These are phyloP conservation scores for Ctenodactylus gundi DNA, from an alignment of 2,113 vertebrate species.

Conservation along the genomic window DNA sequence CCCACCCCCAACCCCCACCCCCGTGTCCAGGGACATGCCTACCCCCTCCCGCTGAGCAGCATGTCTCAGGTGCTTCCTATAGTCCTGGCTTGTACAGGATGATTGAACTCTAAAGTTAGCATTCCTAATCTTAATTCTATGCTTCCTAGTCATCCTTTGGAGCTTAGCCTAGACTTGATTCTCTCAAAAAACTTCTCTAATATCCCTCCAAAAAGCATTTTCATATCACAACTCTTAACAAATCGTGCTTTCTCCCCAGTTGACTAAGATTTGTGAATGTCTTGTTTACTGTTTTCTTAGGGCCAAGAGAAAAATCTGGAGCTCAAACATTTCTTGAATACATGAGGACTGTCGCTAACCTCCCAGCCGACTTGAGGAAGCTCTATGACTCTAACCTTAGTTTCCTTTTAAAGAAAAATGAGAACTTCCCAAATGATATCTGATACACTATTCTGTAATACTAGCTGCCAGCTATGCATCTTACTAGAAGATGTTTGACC, in stretches of 20 bases:
- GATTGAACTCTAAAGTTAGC: neutral
- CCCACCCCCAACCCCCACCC: too few species aligned
- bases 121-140: neutral
- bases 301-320: neutral
- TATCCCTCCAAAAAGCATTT: neutral
- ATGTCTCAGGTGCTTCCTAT: neutral
- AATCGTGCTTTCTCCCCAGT: neutral
- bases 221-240: neutral
- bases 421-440: neutral
- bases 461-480: neutral
- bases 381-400: neutral
- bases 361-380: neutral
- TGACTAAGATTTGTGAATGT: neutral
- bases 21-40: neutral
- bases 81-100: neutral
- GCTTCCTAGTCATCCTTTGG: neutral
- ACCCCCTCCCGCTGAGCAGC: neutral
- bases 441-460: neutral
- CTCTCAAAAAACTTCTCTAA: neutral
- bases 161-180: neutral
- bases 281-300: constrained; percentile 8
- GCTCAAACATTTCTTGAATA: neutral
- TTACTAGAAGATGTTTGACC: neutral
- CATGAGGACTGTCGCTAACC: neutral
- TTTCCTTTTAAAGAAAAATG: neutral